Evolutionary conservation across 2,888 invertebrate genomes (phyloP), one percentile per base, ranked within the genome.

Genomic region (Trachelus iudaicus): DNA sequence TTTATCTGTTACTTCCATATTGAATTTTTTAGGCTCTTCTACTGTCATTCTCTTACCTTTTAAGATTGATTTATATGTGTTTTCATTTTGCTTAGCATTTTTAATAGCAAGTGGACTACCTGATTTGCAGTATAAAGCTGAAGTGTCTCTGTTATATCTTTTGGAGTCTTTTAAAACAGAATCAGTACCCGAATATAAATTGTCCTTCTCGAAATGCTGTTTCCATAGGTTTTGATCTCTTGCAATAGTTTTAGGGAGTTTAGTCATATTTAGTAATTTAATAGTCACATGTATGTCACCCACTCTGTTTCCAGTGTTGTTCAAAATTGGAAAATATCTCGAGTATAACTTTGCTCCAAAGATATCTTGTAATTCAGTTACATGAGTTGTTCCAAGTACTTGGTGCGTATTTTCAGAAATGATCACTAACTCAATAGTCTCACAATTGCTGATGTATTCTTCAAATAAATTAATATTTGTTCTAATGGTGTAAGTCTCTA

Each of bases 381-480:
- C 83, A 69, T 83, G 82, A 69, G 87, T 88, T 13, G 84, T 87
- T 35, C 91, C 91, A 78, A 91, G 79, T 9, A 89, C 79, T 77
- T 86, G 81, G 73, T 86, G 83, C 4, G 82, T 85, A 33, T 85
- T 83, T 56, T 90, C 88, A 4, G 83, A 81, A 13, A 89, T 75
- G n/a, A 91, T 83, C 1, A 87, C 81, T 34, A 92, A 85, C 79
- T 90, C 88, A 31, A 92, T 73, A 30, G 86, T 86, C 75, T 89
- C 89, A 77, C 90, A 90, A 75, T 91, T 91, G 77, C 85, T 88
- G n/a, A 91, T 82, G 78, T 92, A 92, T 77, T 90, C 89, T 79
- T 89, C 83, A 79, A 92, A 91, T 2, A 92, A 85, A 40, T 81
- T 81, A 69, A 87, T 77, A 79, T 88, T 91, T 4, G 92, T 92